Conservation (phyloP, 2,888 invertebrate species). For the Limnephilus marmoratus region DNA sequence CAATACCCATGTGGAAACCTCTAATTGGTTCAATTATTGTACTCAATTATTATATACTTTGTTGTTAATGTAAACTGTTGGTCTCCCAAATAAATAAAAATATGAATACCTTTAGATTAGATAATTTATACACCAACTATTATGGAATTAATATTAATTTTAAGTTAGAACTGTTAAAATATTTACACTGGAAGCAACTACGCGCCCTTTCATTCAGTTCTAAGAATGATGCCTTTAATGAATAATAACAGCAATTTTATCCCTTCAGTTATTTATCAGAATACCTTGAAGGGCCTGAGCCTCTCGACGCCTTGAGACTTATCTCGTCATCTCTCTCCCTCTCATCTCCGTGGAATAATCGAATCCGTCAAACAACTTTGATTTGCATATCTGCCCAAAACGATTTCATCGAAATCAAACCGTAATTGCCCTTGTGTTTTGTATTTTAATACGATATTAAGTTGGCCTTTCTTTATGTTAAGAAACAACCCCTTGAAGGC, state of each 20-base stretch:
- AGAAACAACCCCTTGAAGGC: constrained; percentile 55
- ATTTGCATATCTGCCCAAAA: constrained; percentile 64
- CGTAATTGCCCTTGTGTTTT: constrained; percentile 62
- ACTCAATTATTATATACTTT: too few relatives aligned
- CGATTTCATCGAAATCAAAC: constrained; percentile 63
- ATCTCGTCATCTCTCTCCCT: background rate
- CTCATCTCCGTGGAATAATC: constrained; percentile 21
- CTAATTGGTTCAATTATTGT: too few relatives aligned
- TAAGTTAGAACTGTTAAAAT: background rate
- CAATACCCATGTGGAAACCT: too few relatives aligned
- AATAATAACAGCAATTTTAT: constrained; percentile 35
- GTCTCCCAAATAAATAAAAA: too few relatives aligned
- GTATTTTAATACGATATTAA: constrained; percentile 63
- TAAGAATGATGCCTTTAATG: background rate
- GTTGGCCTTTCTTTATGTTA: constrained; percentile 63
- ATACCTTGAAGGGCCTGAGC: background rate
- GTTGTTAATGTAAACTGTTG: too few relatives aligned
- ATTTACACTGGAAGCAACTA: constrained; percentile 8
- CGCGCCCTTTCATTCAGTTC: constrained; percentile 3
- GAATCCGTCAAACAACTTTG: constrained; percentile 55
- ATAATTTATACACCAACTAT: background rate
- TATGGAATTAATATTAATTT: background rate
- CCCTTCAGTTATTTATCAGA: constrained; percentile 38
- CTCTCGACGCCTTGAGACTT: background rate
- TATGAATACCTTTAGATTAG: too few relatives aligned